phyloP scores from a whole-genome alignment of 2,797 vertebrate species.

The Rhynchonycteris naso region DNA sequence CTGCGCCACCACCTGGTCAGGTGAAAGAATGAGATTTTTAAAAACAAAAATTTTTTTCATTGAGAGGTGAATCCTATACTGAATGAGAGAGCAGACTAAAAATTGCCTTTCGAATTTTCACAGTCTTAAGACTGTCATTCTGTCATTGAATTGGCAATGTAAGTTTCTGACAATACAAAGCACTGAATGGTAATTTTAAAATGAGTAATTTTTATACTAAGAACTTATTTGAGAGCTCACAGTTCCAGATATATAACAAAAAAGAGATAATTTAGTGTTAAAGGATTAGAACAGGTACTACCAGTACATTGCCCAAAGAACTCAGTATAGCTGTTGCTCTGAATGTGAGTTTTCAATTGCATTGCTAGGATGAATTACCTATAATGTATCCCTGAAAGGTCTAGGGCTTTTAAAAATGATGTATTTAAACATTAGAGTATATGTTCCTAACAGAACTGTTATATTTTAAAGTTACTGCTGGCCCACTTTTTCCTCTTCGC shows the following conservation, averaged over 20 bases:
- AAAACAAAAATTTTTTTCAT: no score
- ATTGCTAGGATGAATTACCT: neutral
- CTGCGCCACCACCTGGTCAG: no score
- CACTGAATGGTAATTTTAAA: conserved; percentile 43
- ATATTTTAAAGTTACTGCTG: neutral
- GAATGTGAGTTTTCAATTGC: neutral
- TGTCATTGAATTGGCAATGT: neutral
- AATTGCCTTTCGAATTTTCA: neutral
- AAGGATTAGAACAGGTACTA: neutral
- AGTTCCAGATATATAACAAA: neutral
- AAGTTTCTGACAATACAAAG: neutral
- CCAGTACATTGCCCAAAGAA: neutral
- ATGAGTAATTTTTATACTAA: neutral
- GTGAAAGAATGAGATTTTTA: conserved; percentile 28
- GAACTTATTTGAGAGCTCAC: conserved; percentile 22
- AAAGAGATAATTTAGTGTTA: neutral
- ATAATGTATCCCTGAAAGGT: neutral
- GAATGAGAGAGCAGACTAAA: neutral
- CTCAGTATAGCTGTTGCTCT: neutral
- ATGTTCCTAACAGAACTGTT: neutral
- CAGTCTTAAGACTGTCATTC: neutral
- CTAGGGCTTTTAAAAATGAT: neutral
- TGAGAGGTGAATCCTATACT: neutral
- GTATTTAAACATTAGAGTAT: neutral
- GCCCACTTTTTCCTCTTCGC: no score